These are phyloP conservation scores for Meloidogyne floridensis DNA, from an alignment of 1,140 invertebrate species.

Conservation along the genomic window DNA sequence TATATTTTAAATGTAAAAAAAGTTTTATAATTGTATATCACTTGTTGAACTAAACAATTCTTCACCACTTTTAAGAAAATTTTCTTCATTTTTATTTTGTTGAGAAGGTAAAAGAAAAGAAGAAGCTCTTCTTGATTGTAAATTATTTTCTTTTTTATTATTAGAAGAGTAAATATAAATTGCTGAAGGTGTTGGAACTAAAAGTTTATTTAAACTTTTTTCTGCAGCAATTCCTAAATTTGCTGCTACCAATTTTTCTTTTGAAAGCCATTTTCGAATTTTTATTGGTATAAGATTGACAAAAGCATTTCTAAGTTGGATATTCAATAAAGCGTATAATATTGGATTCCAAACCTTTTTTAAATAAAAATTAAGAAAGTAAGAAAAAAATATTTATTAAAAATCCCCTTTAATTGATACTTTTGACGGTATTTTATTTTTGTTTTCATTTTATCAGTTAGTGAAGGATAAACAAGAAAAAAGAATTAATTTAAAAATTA, in stretches of 20 bases:
- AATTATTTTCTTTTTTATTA: constrained; percentile 3
- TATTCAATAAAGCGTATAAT: constrained; percentile 70
- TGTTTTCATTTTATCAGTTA: no score
- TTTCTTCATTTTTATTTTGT: background rate
- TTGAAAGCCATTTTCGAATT: constrained; percentile 35
- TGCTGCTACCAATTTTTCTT: constrained; percentile 31
- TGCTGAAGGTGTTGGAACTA: background rate
- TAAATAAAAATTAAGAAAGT: background rate
- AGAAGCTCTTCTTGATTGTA: background rate
- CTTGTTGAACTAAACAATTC: constrained; percentile 1
- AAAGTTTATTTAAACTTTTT: background rate
- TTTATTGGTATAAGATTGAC: constrained; percentile 56
- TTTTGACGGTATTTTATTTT: no score
- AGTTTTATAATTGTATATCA: background rate
- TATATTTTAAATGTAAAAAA: background rate
- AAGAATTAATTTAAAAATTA: constrained; percentile 32
- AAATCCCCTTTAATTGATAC: constrained; percentile 42
- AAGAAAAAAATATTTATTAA: no score
- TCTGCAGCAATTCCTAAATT: background rate
- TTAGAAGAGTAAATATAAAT: background rate
- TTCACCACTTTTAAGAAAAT: constrained; percentile 1
- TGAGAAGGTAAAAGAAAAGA: background rate
- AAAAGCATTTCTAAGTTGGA: constrained; percentile 58
- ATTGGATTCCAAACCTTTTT: constrained; percentile 68
- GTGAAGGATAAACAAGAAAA: no score